phyloP scores from a whole-genome alignment of 2,797 vertebrate genomes.

The Pantherophis alleghaniensis region DNA sequence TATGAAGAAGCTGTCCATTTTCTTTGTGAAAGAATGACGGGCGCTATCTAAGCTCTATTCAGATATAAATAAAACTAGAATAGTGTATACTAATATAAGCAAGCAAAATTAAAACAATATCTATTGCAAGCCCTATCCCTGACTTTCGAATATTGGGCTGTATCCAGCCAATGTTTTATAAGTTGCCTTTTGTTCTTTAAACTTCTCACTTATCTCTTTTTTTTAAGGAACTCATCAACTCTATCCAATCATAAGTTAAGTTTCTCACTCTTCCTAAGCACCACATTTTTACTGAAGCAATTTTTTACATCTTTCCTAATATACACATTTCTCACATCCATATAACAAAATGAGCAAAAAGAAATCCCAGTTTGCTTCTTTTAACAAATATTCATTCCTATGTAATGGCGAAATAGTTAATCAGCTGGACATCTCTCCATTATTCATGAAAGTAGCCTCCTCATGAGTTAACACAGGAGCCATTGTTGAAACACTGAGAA shows the following conservation, averaged over 20 bases:
- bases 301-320: neutral
- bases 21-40: neutral
- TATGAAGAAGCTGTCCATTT: neutral
- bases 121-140: neutral
- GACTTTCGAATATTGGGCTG: neutral
- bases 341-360: neutral
- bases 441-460: neutral
- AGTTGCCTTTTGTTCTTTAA: neutral
- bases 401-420: neutral
- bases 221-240: neutral
- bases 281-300: neutral
- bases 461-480: neutral
- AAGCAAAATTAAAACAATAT: neutral
- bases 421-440: neutral
- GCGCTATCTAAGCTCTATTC: neutral
- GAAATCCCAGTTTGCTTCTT: neutral
- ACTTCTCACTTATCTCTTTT: neutral
- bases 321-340: neutral
- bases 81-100: neutral
- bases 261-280: neutral
- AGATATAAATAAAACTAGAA: neutral
- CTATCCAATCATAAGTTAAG: neutral
- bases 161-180: neutral
- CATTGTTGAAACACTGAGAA: neutral
- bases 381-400: neutral